phyloP scores from a whole-genome alignment of 2,113 vertebrate genomes.

The Jacana jacana region DNA sequence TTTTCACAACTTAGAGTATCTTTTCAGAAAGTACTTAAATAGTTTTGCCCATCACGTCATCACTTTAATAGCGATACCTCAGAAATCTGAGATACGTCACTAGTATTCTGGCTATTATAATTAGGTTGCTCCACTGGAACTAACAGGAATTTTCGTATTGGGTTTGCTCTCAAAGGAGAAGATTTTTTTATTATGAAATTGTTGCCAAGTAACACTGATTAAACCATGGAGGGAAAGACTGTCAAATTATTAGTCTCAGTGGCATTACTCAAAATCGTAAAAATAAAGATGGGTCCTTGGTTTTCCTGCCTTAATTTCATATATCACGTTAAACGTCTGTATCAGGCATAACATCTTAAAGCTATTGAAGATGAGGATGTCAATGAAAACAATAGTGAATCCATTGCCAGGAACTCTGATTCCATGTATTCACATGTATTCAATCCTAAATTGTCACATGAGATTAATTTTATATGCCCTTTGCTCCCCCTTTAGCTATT shows the following conservation, averaged over 20 bases:
- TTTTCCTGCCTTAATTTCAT: constrained; percentile 24
- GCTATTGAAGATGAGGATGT: constrained; percentile 50
- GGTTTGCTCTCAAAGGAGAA: neutral
- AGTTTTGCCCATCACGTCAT: neutral
- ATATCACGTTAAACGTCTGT: constrained; percentile 24
- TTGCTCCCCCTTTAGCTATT: neutral
- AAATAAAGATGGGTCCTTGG: neutral
- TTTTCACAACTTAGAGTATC: neutral
- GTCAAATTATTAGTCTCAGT: neutral
- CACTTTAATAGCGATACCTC: neutral
- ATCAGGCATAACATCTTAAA: constrained; percentile 16
- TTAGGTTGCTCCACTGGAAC: neutral
- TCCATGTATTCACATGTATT: constrained; percentile 26
- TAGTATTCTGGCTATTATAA: neutral
- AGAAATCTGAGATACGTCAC: neutral
- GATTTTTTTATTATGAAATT: neutral
- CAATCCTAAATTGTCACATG: constrained; percentile 29
- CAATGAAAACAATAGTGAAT: constrained; percentile 44
- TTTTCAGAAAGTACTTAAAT: neutral
- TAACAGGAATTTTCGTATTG: neutral
- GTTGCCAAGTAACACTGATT: neutral
- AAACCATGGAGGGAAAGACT: neutral
- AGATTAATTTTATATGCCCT: constrained; percentile 36
- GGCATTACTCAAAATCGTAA: neutral
- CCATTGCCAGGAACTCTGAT: constrained; percentile 37